phyloP scores from a whole-genome alignment of 1,140 invertebrate species.

The Zaprionus inermis region DNA sequence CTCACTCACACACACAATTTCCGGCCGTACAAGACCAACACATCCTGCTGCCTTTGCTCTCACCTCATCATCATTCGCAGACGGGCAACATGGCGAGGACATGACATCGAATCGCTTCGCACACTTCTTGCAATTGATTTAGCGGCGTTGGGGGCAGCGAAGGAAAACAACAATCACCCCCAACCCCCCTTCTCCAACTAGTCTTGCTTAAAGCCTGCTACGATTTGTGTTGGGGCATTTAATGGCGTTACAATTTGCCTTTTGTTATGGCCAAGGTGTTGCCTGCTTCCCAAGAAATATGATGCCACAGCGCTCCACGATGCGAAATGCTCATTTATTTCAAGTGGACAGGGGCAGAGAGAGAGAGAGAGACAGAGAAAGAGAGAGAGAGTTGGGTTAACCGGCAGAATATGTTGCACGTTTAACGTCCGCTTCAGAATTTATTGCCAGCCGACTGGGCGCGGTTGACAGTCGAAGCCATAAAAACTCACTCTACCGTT shows the following conservation, averaged over 20 bases:
- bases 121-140: conserved; percentile 77
- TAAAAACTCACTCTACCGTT: conserved; percentile 58
- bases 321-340: conserved; percentile 80
- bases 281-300: conserved; percentile 58
- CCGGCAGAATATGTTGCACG: conserved; percentile 72
- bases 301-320: conserved; percentile 62
- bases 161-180: background rate
- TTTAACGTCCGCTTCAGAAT: conserved; percentile 72
- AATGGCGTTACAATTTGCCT: conserved; percentile 75
- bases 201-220: conserved; percentile 28
- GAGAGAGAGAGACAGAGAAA: background rate
- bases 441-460: conserved; percentile 70
- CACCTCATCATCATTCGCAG: conserved; percentile 60
- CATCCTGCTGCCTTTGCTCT: conserved; percentile 13
- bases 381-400: conserved; percentile 12
- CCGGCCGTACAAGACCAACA: conserved; percentile 54
- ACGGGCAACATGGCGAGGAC: conserved; percentile 12
- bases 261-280: conserved; percentile 61
- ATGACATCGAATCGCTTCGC: conserved; percentile 71
- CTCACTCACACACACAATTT: conserved; percentile 66
- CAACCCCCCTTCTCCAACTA: background rate
- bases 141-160: conserved; percentile 49
- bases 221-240: conserved; percentile 66
- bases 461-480: conserved; percentile 77
- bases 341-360: conserved; percentile 17